Evolutionary conservation across 2,888 invertebrate species (phyloP).

Genomic region (Magallana nippona): DNA sequence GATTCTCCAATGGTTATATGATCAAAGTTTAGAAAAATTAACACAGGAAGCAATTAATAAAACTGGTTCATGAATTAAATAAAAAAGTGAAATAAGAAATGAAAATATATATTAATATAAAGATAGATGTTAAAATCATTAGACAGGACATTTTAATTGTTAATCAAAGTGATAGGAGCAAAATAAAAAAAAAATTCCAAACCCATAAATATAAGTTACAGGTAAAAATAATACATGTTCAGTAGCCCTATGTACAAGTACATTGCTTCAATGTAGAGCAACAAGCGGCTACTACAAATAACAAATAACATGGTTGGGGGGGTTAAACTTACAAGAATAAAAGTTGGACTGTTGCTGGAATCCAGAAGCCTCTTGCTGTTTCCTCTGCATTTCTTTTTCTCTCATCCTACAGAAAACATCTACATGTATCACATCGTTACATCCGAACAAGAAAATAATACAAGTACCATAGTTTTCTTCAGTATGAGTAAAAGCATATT

Average conservation of each 20-base stretch:
- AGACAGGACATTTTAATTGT: not conserved
- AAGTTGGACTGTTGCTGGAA: slow-evolving; percentile 60
- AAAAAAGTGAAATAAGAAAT: not conserved
- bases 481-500: too few species aligned
- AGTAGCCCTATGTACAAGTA: not conserved
- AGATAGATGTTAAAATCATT: not conserved
- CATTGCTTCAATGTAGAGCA: slow-evolving; percentile 13
- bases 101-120: not conserved
- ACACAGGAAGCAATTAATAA: not conserved
- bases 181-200: not conserved
- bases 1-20: not conserved
- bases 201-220: too few species aligned
- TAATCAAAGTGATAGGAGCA: not conserved
- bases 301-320: not conserved
- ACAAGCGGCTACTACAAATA: not conserved
- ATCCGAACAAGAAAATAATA: too few species aligned
- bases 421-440: not conserved
- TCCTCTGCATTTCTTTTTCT: slow-evolving; percentile 72
- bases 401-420: slow-evolving; percentile 67
- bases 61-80: not conserved
- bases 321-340: slow-evolving; percentile 40
- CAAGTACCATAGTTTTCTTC: too few species aligned
- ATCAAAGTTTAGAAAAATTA: not conserved
- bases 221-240: not conserved
- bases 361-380: slow-evolving; percentile 71